Base-by-base conservation (phyloP, 1,140 invertebrate genomes). In the Macrobrachium nipponense region DNA sequence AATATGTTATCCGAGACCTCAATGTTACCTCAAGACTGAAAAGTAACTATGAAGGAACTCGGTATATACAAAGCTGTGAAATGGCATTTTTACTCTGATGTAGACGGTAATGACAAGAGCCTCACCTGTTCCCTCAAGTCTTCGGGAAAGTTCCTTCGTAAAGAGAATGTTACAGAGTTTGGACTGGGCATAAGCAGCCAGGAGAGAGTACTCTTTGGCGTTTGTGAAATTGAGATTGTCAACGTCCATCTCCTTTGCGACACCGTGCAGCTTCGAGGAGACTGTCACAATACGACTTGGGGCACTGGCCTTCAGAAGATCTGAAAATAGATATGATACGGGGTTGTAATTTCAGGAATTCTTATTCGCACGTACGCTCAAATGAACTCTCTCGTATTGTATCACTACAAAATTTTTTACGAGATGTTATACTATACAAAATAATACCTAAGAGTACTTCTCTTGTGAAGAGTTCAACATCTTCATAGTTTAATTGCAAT, bases 101-200 rank as follows among this genome's bases (percentile, higher is more conserved):
- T 12, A 10, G 12, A 51, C 12, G 5, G 51, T 3, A 2, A 51
- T 51, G 51, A 51, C 51, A 51, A 51, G 7, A 70, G 17, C 10
- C 68, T 70, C 12, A 70, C 68, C 68, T 59, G 62, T 68, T 94
- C 95, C 95, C 91, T 94, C 86, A 79, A 96, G 90, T 91, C 91
- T 92, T 85, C 93, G 94, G 2, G 95, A 94, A 23, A 98, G 91
- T 92, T 98, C 95, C 68, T 91, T 93, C 0, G 95, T 96, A 90
- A 97, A 97, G 23, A 98, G 91, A 23, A 98, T 90, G 92, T 96
- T 97, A 12, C 96, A 96, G 62, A 98, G 92, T 93, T 98, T 98
- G 91, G 96, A 97, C 91, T 97, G 95, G 86, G 93, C 93, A 91
- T 98, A 98, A 17, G 96, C 95, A 62, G 91, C 91, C n/a, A 91